phyloP scores from a whole-genome alignment of 2,797 vertebrate species.

The Galaxias olidus region DNA sequence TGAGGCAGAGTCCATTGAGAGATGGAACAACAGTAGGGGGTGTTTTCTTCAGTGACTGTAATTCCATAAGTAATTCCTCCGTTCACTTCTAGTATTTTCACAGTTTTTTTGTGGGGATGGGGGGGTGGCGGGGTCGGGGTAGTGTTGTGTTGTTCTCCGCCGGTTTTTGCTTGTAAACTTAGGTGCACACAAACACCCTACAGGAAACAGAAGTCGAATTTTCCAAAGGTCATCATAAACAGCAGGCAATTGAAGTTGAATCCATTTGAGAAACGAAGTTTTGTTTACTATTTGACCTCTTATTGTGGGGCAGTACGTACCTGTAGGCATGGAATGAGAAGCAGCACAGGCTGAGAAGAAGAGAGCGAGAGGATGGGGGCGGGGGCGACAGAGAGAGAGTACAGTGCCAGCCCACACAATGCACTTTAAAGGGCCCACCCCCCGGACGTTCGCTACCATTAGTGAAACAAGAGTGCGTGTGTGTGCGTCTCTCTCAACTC shows the following conservation, averaged over 20 bases:
- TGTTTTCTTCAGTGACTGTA: no score
- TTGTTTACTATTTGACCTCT: background rate
- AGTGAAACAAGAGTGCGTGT: background rate
- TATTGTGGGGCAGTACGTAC: background rate
- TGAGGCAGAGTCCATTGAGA: no score
- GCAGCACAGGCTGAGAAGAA: background rate
- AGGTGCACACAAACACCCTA: conserved; percentile 9
- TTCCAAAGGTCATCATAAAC: conserved; percentile 19
- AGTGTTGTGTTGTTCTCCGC: no score
- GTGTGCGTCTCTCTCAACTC: no score
- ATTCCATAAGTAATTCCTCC: background rate
- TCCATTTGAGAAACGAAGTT: conserved; percentile 2
- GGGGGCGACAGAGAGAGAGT: conserved; percentile 8
- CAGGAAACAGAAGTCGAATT: conserved; percentile 12
- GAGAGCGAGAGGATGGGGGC: conserved; percentile 25
- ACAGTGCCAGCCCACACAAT: conserved; percentile 22
- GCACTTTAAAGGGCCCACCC: conserved; percentile 41
- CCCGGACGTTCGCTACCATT: conserved; percentile 58
- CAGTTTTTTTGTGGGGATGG: no score
- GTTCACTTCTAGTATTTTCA: background rate
- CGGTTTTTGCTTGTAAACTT: conserved; percentile 10
- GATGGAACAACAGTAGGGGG: no score
- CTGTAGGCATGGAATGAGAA: background rate
- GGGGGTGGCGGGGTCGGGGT: no score
- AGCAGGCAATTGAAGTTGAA: conserved; percentile 13